Base-by-base conservation (phyloP, 2,888 invertebrate genomes). In the Labia minor region DNA sequence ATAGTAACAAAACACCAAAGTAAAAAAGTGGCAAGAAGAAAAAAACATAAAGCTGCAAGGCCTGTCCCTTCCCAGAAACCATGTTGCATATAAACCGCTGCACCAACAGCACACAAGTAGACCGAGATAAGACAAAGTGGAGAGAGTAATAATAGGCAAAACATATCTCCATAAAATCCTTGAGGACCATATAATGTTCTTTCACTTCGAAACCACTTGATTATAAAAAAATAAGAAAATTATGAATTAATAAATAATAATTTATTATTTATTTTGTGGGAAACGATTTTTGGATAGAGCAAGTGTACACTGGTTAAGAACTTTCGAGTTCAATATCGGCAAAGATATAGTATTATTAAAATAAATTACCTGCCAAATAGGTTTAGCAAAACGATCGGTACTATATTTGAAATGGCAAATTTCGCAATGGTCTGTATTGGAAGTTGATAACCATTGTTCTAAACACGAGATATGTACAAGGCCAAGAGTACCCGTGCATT, bases 381-480 rank as follows among this genome's bases (percentile, higher is more conserved):
- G 77, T 69, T 77, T 78, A 37, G 78, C 74, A 66, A 73, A 76
- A 65, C 76, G 77, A 21, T 76, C 72, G n/a, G 80, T 75, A 33
- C 75, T 73, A 72, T 79, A 83, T 49, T 75, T 73, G 72, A 78
- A 80, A 71, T 79, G 77, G 75, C 83, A 83, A 67, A 83, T 80
- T 73, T 83, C 83, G 74, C 83, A 83, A 21, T 74, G 74, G 65
- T 80, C 78, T 16, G 78, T 78, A 71, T 81, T 80, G 20, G 82
- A 80, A 1, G 79, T 74, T 19, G 81, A 79, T 1, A 84, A 77
- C 84, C 83, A 84, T 69, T 77, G 78, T 73, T 83, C 83, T 64
- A 83, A 75, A 72, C 84, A 84, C 61, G 77, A 77, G 18, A 78
- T 73, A 72, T 84, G 84, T 61, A 82, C 78, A 26, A 80, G 73